These are phyloP conservation scores for Spilarctia lutea DNA, from an alignment of 2,888 invertebrate species.

Conservation along the genomic window DNA sequence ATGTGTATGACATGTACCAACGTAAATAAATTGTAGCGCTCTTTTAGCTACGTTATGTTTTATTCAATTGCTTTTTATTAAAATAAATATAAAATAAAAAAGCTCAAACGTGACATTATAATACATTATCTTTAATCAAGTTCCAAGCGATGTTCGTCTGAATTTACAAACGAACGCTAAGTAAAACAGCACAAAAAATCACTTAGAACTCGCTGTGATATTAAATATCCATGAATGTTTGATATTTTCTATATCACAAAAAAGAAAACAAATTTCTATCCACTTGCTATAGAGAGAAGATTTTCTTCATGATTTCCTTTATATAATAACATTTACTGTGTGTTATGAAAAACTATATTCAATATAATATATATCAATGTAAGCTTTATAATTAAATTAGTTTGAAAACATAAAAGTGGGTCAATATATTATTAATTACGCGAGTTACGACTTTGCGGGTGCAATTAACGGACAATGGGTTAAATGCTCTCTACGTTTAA, in stretches of 20 bases:
- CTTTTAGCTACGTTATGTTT: no score
- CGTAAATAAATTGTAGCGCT: no score
- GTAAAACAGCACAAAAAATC: conserved; percentile 1
- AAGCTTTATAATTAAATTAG: conserved; percentile 9
- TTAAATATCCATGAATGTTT: not conserved
- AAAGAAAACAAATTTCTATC: not conserved
- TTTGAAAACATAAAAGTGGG: conserved; percentile 30
- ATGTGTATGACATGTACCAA: no score
- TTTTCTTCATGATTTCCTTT: conserved; percentile 19
- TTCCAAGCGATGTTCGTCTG: not conserved
- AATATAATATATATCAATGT: no score
- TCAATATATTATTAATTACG: conserved; percentile 36
- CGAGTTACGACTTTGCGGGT: conserved; percentile 23
- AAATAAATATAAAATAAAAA: no score
- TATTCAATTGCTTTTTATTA: no score
- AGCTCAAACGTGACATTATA: not conserved
- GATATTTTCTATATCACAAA: conserved; percentile 3
- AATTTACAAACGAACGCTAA: conserved; percentile 2
- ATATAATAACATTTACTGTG: conserved; percentile 33
- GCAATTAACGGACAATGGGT: conserved; percentile 19
- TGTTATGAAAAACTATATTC: conserved; percentile 33
- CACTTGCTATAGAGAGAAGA: conserved; percentile 17
- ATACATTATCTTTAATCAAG: not conserved
- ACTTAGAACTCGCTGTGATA: not conserved
- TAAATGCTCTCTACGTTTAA: not conserved